Base-by-base conservation (phyloP, 2,888 invertebrate genomes). In the Neocrepidodera transversa region DNA sequence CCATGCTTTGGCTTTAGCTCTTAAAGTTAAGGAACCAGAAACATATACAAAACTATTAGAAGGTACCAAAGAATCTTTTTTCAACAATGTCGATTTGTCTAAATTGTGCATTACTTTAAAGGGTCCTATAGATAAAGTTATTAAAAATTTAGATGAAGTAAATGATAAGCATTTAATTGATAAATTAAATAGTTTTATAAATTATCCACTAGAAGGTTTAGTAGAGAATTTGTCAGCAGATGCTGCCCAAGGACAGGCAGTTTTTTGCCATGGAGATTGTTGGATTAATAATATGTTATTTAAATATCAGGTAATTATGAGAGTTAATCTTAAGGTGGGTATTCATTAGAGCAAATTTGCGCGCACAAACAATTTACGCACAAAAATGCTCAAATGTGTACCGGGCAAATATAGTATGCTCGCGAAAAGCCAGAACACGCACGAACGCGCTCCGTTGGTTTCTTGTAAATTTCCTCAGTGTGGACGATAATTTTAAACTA, bases 211-310 rank as follows among this genome's bases (percentile, higher is more conserved):
- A 7, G 38, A 45, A 17, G 60, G 60, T 14, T 40, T 60, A 13
- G 26, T 51, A 18, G 47, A 60, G 2, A 56, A 56, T 45, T 38
- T 60, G 26, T 52, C 51, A 2, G 26, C 40, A 11, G 56, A 60
- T 48, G 52, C 52, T 17, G 47, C 60, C 11, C 36, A 28, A 2
- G 52, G 45, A 11, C 14, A 35, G 3, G 56, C 52, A 8, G 60
- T 60, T 18, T 60, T 60, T 47, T 60, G 48, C n/a, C 60, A 60
- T 16, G 60, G 60, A n/a, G 60, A 60, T 36, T 32, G 56, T 23
- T 60, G 60, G 60, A 45, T 51, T 28, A 60, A 60, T 42, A 60
- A 60, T 28, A 45, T 60, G 6, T 11, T 60, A 36, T 60, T 60
- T 40, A 56, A 56, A 52, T 60, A 60, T 20, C 14, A 60, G 56